phyloP scores from a whole-genome alignment of 2,888 invertebrate species.

The Schizotus pectinicornis region DNA sequence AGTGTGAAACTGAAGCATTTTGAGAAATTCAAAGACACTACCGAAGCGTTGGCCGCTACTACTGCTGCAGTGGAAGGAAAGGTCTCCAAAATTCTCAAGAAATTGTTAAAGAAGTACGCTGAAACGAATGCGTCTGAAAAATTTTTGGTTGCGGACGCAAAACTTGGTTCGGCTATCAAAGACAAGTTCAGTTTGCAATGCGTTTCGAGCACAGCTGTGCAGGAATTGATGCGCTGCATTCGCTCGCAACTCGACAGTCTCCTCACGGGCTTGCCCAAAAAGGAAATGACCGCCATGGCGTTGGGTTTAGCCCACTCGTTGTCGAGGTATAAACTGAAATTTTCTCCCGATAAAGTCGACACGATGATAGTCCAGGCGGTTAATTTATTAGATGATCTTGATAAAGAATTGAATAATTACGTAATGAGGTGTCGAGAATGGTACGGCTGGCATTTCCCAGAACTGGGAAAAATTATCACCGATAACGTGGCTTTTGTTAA shows the following conservation, averaged over 20 bases:
- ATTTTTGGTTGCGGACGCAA: conserved; percentile 92
- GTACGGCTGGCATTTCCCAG: conserved; percentile 99
- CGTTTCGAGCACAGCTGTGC: conserved; percentile 80
- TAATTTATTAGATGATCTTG: conserved; percentile 93
- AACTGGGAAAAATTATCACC: conserved; percentile 92
- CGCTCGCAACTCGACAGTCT: conserved; percentile 91
- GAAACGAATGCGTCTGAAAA: conserved; percentile 83
- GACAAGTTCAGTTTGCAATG: conserved; percentile 90
- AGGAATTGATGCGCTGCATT: conserved; percentile 93
- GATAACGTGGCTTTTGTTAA: conserved; percentile 94
- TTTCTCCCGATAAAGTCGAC: conserved; percentile 98
- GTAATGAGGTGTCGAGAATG: conserved; percentile 93
- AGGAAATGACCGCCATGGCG: conserved; percentile 96
- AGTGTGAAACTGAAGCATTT: conserved; percentile 95
- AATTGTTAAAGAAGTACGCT: conserved; percentile 86
- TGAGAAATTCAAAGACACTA: conserved; percentile 94
- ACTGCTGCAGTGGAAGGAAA: conserved; percentile 94
- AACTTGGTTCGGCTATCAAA: conserved; percentile 92
- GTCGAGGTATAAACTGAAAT: conserved; percentile 96
- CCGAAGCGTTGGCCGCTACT: conserved; percentile 92
- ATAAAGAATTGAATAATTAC: conserved; percentile 98
- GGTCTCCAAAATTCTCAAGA: conserved; percentile 90
- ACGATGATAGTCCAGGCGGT: conserved; percentile 99
- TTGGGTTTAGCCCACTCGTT: conserved; percentile 90
- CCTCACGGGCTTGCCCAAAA: conserved; percentile 83